Evolutionary conservation across 2,113 vertebrate genomes (phyloP), one percentile per base, ranked within the genome.

Genomic region (Gymnocephalus cernua): DNA sequence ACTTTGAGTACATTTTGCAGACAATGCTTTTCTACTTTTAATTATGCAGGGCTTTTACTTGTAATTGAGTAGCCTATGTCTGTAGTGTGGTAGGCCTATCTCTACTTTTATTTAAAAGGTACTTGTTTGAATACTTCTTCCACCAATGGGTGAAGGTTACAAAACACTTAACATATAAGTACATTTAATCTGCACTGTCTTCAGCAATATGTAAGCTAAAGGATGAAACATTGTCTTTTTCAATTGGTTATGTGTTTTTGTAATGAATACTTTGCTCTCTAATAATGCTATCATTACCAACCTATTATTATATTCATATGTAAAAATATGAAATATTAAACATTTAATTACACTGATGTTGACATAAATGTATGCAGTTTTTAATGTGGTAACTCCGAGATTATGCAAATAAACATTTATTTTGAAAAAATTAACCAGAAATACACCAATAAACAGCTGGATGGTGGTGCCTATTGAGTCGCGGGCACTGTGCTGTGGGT

Each of bases 371-470:
- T 70, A 16, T 7, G 13, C 0, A 3, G 1, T 4, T 18, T 38
- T 44, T 56, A 19, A 44, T 45, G 38, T 19, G 41, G 35, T 19
- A 35, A 59, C 32, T 32, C 5, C 1, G 4, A 47, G 6, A 47
- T 29, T 21, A 6, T 16, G 11, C 70, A 50, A 19, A 35, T 70
- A 13, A 38, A 59, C 18, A 45, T 81, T 92, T 82, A 82, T 85
- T 85, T 3, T 85, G 84, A 70, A 88, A 82, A 2, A 4, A 0
- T 7, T 0, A 78, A 45, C 73, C 82, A 87, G 88, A 92, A 86
- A 63, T 29, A 29, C 29, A 29, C 3, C 0, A 29, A 29, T 29
- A 29, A 29, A 29, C 29, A 4, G 29, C 29, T 4, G 4, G 29
- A 29, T 29, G 3, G 29, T 4, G 3, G 29, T 29, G 29, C 29